These are phyloP conservation scores for Philantomba maxwellii DNA, from an alignment of 2,113 vertebrate species.

Conservation along the genomic window DNA sequence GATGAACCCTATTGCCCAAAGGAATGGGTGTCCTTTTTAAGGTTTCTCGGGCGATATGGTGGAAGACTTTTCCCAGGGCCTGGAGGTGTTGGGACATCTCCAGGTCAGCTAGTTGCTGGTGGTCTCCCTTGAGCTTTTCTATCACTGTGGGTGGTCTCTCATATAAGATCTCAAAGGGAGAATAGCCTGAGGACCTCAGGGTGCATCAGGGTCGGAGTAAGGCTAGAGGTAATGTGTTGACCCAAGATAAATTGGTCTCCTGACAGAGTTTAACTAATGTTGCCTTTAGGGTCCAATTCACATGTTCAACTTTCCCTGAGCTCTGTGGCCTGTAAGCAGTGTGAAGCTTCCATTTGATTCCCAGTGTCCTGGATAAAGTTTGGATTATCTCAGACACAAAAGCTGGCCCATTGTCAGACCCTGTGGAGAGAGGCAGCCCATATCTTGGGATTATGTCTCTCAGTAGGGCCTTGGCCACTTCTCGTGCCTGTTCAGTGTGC, in stretches of 20 bases:
- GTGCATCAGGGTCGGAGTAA: neutral
- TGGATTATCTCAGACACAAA: neutral
- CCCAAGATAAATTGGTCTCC: neutral
- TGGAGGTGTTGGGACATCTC: neutral
- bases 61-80: neutral
- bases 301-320: neutral
- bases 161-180: neutral
- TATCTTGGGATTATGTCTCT: neutral
- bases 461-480: neutral
- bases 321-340: accelerated
- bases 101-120: neutral
- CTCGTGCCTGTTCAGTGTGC: neutral
- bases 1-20: neutral
- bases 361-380: neutral
- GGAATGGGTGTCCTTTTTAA: neutral
- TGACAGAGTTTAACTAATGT: neutral
- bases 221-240: neutral
- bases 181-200: neutral
- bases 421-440: neutral
- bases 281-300: neutral
- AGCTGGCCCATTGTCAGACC: neutral
- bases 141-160: neutral
- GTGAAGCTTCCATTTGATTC: neutral
- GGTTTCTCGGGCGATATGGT: neutral
- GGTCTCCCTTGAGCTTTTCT: neutral